Percentiles rank a stretch among this genome's conserved stretches.
These are phyloP conservation scores for Heterodera filipjevi DNA, from an alignment of 2,888 invertebrate genomes.

Conservation along the genomic window DNA sequence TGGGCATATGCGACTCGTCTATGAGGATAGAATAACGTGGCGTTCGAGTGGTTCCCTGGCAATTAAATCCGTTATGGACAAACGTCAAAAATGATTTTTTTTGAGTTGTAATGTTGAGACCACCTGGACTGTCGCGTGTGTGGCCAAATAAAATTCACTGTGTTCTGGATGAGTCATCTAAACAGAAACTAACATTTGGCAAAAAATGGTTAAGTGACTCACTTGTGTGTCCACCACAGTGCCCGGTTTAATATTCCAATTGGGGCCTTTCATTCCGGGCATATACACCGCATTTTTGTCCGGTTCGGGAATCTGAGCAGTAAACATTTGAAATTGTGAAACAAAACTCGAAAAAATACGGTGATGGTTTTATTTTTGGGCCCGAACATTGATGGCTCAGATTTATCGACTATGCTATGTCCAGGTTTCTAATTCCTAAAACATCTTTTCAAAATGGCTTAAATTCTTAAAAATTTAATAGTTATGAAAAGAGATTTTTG, in stretches of 20 bases:
- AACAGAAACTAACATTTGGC: neutral
- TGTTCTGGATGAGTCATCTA: slow-evolving; percentile 48
- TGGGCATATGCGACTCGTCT: slow-evolving; percentile 50
- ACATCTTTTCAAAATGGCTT: too few relatives aligned
- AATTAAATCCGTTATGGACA: too few relatives aligned
- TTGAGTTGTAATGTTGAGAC: neutral
- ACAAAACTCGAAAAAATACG: too few relatives aligned
- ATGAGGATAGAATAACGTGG: slow-evolving; percentile 59
- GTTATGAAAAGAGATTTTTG: too few relatives aligned
- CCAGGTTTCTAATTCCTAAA: too few relatives aligned
- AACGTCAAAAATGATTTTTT: neutral
- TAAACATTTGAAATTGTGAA: too few relatives aligned
- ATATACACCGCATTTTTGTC: neutral
- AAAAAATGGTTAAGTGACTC: neutral
- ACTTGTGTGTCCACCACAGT: slow-evolving; percentile 50
- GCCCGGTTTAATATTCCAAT: slow-evolving; percentile 52
- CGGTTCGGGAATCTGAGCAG: neutral
- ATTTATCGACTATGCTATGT: too few relatives aligned
- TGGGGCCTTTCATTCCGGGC: slow-evolving; percentile 12
- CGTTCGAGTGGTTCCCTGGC: slow-evolving; percentile 56
- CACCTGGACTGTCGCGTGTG: slow-evolving; percentile 50
- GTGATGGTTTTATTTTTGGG: too few relatives aligned
- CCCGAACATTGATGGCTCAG: too few relatives aligned
- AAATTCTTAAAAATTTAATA: too few relatives aligned
- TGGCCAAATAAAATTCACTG: slow-evolving; percentile 58